Evolutionary conservation across 2,113 vertebrate species (phyloP), one percentile per base, ranked within the genome.

Genomic region (Osmerus eperlanus): DNA sequence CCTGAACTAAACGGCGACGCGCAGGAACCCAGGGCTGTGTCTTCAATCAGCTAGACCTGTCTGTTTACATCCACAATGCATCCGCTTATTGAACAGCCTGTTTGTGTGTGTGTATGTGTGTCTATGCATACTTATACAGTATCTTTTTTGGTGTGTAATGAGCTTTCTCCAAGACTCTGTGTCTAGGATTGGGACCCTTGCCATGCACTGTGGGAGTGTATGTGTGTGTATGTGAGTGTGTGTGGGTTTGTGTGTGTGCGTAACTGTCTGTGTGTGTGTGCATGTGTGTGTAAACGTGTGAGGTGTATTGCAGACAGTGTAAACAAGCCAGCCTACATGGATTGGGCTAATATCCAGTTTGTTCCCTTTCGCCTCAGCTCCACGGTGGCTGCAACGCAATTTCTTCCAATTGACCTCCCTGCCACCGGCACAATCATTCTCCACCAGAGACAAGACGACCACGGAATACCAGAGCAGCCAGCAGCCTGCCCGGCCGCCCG

Each of bases 351-450:
- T 91, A 91, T 84, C 85, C 88, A 86, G 88, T 89, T 90, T 90
- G 89, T 89, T 90, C 87, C 84, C 85, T 76, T 87, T 89, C 75
- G 80, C 88, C 81, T 84, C 77, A 84, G 85, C 87, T 89, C 85
- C 87, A 87, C 85, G 82, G 87, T 84, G 84, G 87, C 85, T 88
- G 87, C 87, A 88, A 86, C 83, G 75, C 91, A 90, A 90, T 91
- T 91, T 89, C 87, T 91, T 91, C 89, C 87, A 90, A 90, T 90
- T 91, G 90, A 92, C 91, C 91, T 90, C 85, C 81, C 85, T 88
- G 90, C 86, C 88, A 90, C 85, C 64, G 79, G 85, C 88, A 85
- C 90, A 89, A 90, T 90, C 88, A 87, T 81, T 90, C 87, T 87
- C 86, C 81, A 85, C 79, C 79, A 54, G 85, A 87, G 86, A 91